These are phyloP conservation scores for Hymenopus coronatus DNA, from an alignment of 2,888 invertebrate species.

Conservation along the genomic window DNA sequence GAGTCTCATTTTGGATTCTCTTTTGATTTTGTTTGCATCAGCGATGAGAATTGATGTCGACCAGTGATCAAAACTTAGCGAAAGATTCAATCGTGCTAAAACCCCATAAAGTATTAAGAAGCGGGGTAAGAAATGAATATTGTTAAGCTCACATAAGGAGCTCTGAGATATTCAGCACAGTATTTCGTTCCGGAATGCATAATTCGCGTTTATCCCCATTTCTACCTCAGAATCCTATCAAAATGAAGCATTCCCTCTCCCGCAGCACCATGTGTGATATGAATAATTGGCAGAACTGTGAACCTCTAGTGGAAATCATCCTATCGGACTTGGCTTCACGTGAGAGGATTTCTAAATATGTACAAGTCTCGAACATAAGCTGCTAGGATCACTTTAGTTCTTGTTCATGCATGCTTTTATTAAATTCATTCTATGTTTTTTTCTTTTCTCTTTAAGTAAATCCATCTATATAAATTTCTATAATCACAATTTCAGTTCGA, in stretches of 20 bases:
- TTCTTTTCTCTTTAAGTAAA: too few species aligned
- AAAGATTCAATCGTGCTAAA: not conserved
- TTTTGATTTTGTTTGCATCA: not conserved
- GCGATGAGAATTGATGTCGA: not conserved
- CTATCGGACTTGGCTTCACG: not conserved
- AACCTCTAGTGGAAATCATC: not conserved
- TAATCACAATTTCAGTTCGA: too few species aligned
- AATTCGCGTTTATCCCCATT: not conserved
- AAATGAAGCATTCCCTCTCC: not conserved
- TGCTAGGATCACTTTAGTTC: too few species aligned
- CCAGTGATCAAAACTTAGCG: not conserved
- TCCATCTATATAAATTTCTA: too few species aligned
- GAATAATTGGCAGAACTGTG: not conserved
- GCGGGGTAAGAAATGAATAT: not conserved
- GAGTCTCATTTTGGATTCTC: not conserved
- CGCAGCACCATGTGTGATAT: not conserved
- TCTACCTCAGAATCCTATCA: not conserved
- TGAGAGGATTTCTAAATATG: too few species aligned
- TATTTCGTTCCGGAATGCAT: not conserved
- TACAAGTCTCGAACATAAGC: too few species aligned
- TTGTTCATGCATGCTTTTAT: too few species aligned
- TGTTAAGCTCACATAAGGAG: not conserved
- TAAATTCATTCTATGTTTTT: too few species aligned
- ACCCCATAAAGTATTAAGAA: not conserved
- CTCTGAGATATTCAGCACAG: not conserved